phyloP scores from a whole-genome alignment of 2,113 vertebrate species.

The Spilogale gracilis region DNA sequence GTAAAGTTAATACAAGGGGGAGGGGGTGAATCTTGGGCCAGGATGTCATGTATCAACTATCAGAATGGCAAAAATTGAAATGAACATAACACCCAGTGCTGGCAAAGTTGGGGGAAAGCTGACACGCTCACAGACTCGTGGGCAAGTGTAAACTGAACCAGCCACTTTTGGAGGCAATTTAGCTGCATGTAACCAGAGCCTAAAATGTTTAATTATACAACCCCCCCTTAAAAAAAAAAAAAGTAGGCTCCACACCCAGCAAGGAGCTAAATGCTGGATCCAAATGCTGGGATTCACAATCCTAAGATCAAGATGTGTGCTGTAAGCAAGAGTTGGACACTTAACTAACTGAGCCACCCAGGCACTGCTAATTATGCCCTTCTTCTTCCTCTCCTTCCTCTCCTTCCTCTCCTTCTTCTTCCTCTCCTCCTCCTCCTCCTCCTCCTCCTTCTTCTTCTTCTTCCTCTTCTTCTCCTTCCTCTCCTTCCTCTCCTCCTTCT shows the following conservation, averaged over 20 bases:
- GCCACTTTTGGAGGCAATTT: neutral
- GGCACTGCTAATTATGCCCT: neutral
- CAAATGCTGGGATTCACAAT: neutral
- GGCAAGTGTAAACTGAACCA: neutral
- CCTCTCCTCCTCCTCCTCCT: no score
- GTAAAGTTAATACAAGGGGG: neutral
- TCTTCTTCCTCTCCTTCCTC: neutral
- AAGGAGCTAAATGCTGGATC: neutral
- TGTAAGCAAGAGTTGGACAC: neutral
- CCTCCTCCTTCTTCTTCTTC: no score
- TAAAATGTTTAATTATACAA: neutral
- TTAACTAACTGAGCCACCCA: neutral
- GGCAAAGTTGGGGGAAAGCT: neutral
- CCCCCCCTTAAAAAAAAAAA: no score
- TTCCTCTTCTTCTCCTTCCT: no score
- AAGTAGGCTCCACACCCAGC: neutral
- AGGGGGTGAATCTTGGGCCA: no score
- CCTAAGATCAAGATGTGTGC: neutral
- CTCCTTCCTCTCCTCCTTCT: no score
- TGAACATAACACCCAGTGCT: neutral
- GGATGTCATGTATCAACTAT: neutral
- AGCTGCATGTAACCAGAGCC: neutral
- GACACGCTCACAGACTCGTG: neutral
- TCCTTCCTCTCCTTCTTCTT: no score
- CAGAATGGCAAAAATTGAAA: neutral